Conservation (phyloP, 2,113 vertebrate species). For the Edolisoma coerulescens region DNA sequence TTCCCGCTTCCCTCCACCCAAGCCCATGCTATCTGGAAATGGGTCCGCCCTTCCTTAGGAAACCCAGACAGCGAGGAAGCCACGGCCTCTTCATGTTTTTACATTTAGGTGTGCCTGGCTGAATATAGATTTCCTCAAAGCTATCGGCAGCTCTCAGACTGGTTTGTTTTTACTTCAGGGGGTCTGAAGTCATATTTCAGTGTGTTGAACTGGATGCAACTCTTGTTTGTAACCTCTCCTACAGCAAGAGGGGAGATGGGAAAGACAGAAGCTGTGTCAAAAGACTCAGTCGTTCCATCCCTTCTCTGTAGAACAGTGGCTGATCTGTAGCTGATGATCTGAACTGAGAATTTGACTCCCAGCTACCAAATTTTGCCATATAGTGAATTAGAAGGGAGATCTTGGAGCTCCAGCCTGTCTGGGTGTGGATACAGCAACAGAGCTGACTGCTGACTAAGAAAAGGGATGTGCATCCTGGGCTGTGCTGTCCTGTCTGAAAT, state of each 20-base stretch:
- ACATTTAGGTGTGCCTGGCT: not conserved
- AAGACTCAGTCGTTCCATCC: not conserved
- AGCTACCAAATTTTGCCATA: not conserved
- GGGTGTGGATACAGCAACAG: not conserved
- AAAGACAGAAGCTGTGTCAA: not conserved
- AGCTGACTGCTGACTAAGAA: not conserved
- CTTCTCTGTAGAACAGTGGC: not conserved
- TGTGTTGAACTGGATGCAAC: not conserved
- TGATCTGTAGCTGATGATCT: not conserved
- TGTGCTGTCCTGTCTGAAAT: not conserved
- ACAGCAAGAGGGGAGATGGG: not conserved
- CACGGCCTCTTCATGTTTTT: not conserved
- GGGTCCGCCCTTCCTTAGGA: conserved; percentile 38
- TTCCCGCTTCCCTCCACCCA: not conserved
- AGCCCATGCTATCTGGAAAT: not conserved
- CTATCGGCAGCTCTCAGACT: accelerated
- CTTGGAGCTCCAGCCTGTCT: not conserved
- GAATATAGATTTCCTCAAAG: not conserved
- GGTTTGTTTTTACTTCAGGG: not conserved
- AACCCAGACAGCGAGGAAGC: not conserved
- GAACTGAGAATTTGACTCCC: not conserved
- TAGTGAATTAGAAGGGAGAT: not conserved
- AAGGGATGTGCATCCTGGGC: not conserved
- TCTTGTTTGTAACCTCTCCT: not conserved
- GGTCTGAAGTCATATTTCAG: not conserved